Evolutionary conservation across 2,113 vertebrate genomes (phyloP).

Genomic region (Antigone vipio): DNA sequence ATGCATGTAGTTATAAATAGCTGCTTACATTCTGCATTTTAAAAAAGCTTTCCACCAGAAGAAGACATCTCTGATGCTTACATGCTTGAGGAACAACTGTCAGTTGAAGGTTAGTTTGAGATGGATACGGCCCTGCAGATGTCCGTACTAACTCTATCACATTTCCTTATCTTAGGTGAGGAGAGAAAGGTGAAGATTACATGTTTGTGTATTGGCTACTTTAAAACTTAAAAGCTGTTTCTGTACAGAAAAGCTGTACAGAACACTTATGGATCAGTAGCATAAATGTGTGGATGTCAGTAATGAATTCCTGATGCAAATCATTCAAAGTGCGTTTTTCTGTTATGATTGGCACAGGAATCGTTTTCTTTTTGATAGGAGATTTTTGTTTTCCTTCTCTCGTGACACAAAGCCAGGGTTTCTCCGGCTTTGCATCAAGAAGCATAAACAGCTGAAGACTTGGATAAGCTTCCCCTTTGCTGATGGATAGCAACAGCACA

Average conservation of each 20-base stretch:
- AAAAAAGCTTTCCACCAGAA: not conserved
- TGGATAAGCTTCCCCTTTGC: not conserved
- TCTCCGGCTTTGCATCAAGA: not conserved
- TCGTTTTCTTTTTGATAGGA: not conserved
- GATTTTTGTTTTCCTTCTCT: not conserved
- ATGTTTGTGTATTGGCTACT: not conserved
- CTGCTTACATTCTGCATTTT: not conserved
- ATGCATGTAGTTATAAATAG: not conserved
- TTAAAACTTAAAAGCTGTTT: not conserved
- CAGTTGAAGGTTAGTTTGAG: not conserved
- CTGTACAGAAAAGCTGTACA: not conserved
- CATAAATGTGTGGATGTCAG: not conserved
- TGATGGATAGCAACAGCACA: not conserved
- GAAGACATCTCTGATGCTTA: not conserved
- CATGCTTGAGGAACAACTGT: fast-evolving
- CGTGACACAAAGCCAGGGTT: not conserved
- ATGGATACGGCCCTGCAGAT: not conserved
- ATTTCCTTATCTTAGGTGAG: not conserved
- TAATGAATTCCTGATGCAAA: not conserved
- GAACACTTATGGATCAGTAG: not conserved
- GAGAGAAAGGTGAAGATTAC: not conserved
- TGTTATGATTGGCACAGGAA: not conserved
- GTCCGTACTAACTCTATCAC: fast-evolving
- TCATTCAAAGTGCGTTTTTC: not conserved
- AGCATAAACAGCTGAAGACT: not conserved